Percentiles rank a stretch among this genome's conserved stretches.
These are phyloP conservation scores for Micronisus gabar DNA, from an alignment of 2,113 vertebrate species.

Conservation along the genomic window DNA sequence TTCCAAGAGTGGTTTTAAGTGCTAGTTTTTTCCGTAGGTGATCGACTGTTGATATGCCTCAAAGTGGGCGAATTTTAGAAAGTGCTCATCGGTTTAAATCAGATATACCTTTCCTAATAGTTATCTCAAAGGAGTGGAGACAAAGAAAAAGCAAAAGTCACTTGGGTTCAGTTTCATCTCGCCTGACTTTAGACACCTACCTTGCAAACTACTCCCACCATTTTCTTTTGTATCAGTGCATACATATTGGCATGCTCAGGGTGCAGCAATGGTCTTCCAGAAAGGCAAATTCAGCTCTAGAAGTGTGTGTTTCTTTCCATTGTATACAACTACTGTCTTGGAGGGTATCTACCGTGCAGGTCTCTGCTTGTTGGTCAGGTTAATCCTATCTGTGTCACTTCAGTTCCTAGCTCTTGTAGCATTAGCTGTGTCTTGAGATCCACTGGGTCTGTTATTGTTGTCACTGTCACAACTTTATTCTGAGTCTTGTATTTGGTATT, in stretches of 20 bases:
- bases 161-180: not conserved
- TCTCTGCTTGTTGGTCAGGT: not conserved
- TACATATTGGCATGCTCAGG: not conserved
- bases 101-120: not conserved
- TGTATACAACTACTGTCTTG: rapidly evolving
- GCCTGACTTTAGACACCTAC: not conserved
- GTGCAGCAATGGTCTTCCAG: not conserved
- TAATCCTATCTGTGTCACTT: not conserved
- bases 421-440: not conserved
- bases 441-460: not conserved
- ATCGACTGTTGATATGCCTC: not conserved
- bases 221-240: not conserved
- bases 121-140: not conserved
- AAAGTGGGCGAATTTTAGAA: not conserved
- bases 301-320: not conserved
- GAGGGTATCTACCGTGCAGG: rapidly evolving
- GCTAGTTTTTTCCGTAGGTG: not conserved
- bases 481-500: not conserved
- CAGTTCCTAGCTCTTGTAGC: not conserved
- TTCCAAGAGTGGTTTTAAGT: not conserved
- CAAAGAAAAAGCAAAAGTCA: not conserved
- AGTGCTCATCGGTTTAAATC: not conserved
- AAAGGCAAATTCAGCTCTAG: not conserved
- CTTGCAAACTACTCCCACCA: not conserved
- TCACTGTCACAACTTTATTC: not conserved